Conservation (phyloP, 2,113 vertebrate genomes). For the Chunga burmeisteri region DNA sequence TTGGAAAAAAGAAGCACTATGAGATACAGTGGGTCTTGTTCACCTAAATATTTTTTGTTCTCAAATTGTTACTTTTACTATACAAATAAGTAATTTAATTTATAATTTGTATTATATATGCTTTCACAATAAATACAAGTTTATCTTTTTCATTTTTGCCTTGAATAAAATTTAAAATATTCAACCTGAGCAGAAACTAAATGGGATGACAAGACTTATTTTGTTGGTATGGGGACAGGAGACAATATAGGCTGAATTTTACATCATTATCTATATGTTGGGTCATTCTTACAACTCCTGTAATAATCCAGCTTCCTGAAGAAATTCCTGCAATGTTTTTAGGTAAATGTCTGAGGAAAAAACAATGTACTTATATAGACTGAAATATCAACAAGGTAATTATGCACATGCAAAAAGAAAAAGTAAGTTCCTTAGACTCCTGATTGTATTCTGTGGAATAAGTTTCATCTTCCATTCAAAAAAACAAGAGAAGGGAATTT, state of each 20-base stretch:
- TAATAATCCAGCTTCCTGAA: not conserved
- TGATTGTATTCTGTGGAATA: not conserved
- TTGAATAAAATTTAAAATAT: not conserved
- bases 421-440: accelerated
- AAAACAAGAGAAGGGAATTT: not conserved
- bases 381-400: not conserved
- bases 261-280: not conserved
- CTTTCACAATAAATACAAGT: not conserved
- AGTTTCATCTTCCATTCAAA: not conserved
- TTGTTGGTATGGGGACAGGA: not conserved
- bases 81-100: not conserved
- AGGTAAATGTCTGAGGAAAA: not conserved
- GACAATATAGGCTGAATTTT: not conserved
- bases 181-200: not conserved
- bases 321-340: not conserved
- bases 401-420: not conserved
- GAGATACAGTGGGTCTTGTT: not conserved
- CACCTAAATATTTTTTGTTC: not conserved
- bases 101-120: not conserved
- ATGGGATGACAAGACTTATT: not conserved
- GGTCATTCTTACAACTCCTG: not conserved
- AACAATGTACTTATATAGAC: accelerated
- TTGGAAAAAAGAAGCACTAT: not conserved
- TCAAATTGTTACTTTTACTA: not conserved
- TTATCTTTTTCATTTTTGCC: not conserved